Evolutionary conservation across 2,113 vertebrate genomes (phyloP).

Genomic region (Alectura lathami): DNA sequence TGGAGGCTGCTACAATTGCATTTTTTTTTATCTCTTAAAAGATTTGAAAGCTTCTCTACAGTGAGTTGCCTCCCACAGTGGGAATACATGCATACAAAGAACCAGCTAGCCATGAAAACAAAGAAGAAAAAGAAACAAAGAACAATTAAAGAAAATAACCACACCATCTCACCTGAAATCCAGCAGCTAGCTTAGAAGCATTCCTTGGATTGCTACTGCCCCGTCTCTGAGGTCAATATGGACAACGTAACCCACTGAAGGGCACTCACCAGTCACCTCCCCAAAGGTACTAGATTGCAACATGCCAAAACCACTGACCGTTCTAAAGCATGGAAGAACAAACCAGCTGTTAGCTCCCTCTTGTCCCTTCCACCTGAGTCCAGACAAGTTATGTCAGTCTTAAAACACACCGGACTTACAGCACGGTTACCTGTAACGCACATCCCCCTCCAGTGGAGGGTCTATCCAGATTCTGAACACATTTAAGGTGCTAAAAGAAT

Average conservation of each 20-base stretch:
- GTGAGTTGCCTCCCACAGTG: neutral
- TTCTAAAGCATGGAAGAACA: neutral
- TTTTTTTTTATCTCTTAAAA: neutral
- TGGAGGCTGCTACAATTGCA: neutral
- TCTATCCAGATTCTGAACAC: neutral
- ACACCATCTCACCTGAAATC: neutral
- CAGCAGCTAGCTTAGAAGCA: neutral
- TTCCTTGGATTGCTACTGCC: neutral
- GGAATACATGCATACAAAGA: rapidly evolving
- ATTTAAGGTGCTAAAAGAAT: neutral
- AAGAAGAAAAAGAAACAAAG: neutral
- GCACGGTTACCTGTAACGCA: neutral
- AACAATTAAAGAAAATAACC: neutral
- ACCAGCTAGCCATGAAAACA: neutral
- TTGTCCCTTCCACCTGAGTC: neutral
- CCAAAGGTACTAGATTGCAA: neutral
- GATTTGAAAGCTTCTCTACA: neutral
- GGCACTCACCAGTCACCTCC: neutral
- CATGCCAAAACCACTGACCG: neutral
- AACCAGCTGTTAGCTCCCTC: neutral
- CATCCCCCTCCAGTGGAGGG: neutral
- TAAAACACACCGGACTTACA: neutral
- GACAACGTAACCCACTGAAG: no score
- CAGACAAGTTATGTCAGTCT: neutral
- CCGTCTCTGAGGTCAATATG: rapidly evolving